Conservation (phyloP, 2,113 vertebrate genomes). For the Anolis carolinensis region DNA sequence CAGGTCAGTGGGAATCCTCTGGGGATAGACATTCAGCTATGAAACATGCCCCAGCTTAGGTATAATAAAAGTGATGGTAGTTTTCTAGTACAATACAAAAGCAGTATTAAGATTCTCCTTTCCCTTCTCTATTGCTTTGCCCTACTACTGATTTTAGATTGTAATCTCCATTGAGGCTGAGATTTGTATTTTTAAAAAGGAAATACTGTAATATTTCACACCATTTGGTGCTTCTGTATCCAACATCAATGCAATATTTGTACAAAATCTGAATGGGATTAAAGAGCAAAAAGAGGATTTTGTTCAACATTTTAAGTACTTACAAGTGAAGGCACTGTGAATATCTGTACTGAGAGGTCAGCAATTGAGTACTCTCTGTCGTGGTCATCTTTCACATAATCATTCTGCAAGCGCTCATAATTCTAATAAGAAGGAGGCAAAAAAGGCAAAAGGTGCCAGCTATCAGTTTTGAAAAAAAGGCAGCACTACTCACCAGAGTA, state of each 20-base stretch:
- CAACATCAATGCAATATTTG: constrained; percentile 26
- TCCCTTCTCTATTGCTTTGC: background rate
- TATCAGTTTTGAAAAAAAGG: constrained; percentile 79
- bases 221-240: background rate
- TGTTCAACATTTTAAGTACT: constrained; percentile 80
- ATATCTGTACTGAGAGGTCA: constrained; percentile 97
- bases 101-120: background rate
- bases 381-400: constrained; percentile 98
- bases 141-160: background rate
- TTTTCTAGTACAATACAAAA: background rate
- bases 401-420: constrained; percentile 95
- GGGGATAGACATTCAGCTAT: background rate
- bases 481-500: constrained; percentile 93
- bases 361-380: constrained; percentile 96
- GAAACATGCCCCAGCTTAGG: background rate
- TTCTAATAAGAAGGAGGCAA: constrained; percentile 89
- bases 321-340: constrained; percentile 98
- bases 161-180: background rate
- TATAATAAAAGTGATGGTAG: background rate
- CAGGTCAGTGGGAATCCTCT: background rate
- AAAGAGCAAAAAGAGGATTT: constrained; percentile 66
- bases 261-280: constrained; percentile 51
- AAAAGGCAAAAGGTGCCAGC: constrained; percentile 83
- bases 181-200: background rate
- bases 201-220: background rate